Conservation (phyloP, 1,140 invertebrate species). For the Brachionus rotundiformis region DNA sequence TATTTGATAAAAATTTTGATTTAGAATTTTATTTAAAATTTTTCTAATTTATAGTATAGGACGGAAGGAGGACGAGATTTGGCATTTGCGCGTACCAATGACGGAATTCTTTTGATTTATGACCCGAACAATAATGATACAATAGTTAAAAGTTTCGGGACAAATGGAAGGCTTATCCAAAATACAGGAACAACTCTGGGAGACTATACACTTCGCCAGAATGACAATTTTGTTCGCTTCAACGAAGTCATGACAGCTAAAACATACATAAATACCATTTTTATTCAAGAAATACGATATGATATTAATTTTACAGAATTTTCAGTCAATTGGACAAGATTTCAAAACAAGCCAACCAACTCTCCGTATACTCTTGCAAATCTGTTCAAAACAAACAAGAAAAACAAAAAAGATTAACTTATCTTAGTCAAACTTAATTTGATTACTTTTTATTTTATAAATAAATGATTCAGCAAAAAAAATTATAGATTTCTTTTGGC, state of each 20-base stretch:
- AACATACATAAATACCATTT: not conserved
- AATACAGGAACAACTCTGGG: not conserved
- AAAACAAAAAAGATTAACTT: not conserved
- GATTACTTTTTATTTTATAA: no score
- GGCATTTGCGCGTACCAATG: not conserved
- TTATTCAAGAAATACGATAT: not conserved
- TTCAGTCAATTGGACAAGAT: not conserved
- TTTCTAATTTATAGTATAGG: not conserved
- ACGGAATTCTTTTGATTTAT: constrained; percentile 36
- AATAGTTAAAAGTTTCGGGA: not conserved
- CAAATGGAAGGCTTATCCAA: not conserved
- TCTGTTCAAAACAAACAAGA: not conserved
- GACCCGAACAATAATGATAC: constrained; percentile 20
- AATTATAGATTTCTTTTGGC: no score
- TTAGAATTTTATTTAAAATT: no score
- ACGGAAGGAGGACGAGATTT: not conserved
- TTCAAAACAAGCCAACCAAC: not conserved
- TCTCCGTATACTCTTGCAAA: not conserved
- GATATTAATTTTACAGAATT: not conserved
- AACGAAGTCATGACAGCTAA: not conserved
- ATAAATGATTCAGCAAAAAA: no score
- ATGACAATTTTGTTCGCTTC: not conserved
- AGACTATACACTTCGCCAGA: not conserved
- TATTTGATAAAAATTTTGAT: no score
- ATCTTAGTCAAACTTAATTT: not conserved